These are phyloP conservation scores for Drosophila subobscura DNA, from an alignment of 1,140 invertebrate species.

Conservation along the genomic window DNA sequence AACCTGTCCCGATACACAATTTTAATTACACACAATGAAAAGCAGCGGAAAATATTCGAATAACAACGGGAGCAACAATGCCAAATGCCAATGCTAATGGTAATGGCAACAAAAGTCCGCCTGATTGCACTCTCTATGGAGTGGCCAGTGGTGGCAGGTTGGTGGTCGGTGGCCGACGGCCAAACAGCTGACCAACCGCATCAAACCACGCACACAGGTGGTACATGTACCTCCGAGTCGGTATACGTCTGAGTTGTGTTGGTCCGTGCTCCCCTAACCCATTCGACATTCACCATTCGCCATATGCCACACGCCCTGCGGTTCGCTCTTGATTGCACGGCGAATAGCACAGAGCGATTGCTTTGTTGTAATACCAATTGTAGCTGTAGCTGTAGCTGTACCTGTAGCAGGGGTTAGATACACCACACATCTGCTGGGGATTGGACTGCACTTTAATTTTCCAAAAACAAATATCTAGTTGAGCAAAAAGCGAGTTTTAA, in stretches of 20 bases:
- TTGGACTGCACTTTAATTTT: no score
- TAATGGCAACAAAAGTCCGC: slow-evolving; percentile 62
- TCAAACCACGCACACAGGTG: slow-evolving; percentile 39
- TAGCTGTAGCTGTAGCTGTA: background rate
- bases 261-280: background rate
- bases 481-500: no score
- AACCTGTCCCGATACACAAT: slow-evolving; percentile 36
- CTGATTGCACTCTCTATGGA: slow-evolving; percentile 54
- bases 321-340: slow-evolving; percentile 63
- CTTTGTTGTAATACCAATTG: background rate
- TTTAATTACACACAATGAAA: slow-evolving; percentile 70
- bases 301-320: slow-evolving; percentile 50
- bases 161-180: slow-evolving; percentile 36
- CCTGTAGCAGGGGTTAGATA: slow-evolving; percentile 7
- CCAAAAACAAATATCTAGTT: no score
- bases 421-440: no score
- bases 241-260: background rate
- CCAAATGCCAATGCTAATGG: slow-evolving; percentile 32
- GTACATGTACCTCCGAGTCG: background rate
- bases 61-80: slow-evolving; percentile 45
- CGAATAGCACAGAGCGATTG: slow-evolving; percentile 12
- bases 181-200: slow-evolving; percentile 63
- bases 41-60: slow-evolving; percentile 29
- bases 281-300: slow-evolving; percentile 27
- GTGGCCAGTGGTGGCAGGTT: no score